Evolutionary conservation across 2,888 invertebrate species (phyloP).

Genomic region (Polymixis flavicincta): DNA sequence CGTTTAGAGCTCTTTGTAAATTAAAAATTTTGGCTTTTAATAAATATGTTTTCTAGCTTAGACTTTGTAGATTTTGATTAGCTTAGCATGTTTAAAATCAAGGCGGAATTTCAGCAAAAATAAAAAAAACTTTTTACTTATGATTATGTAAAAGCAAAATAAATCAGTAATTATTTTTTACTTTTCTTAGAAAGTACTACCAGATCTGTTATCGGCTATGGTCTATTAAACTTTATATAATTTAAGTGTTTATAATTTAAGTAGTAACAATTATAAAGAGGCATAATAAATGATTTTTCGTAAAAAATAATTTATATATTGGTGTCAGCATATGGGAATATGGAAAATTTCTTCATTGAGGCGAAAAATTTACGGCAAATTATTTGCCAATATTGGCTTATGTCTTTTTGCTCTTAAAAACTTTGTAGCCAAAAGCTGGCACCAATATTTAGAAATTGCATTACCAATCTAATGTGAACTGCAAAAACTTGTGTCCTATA

Average conservation of each 20-base stretch:
- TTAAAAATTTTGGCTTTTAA: slow-evolving; percentile 23
- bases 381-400: slow-evolving; percentile 9
- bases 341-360: neutral
- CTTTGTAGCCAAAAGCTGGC: slow-evolving; percentile 30
- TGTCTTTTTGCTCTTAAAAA: neutral
- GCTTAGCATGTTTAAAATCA: slow-evolving; percentile 22
- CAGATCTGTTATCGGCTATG: slow-evolving; percentile 60
- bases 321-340: slow-evolving; percentile 31
- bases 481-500: slow-evolving; percentile 52
- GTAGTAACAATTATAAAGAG: slow-evolving; percentile 82
- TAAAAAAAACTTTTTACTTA: slow-evolving; percentile 9
- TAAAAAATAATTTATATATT: slow-evolving; percentile 36
- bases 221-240: slow-evolving; percentile 67
- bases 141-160: slow-evolving; percentile 11
- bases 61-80: slow-evolving; percentile 37
- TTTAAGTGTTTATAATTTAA: slow-evolving; percentile 74
- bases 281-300: slow-evolving; percentile 76
- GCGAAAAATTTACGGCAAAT: neutral
- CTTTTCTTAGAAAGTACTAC: slow-evolving; percentile 24
- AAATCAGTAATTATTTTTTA: slow-evolving; percentile 15
- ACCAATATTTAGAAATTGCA: slow-evolving; percentile 33
- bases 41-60: slow-evolving; percentile 32
- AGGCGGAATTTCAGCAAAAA: slow-evolving; percentile 31
- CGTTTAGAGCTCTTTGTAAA: slow-evolving; percentile 37
- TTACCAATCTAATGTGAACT: slow-evolving; percentile 49